phyloP scores from a whole-genome alignment of 2,888 invertebrate species.

The Monopis laevigella region DNA sequence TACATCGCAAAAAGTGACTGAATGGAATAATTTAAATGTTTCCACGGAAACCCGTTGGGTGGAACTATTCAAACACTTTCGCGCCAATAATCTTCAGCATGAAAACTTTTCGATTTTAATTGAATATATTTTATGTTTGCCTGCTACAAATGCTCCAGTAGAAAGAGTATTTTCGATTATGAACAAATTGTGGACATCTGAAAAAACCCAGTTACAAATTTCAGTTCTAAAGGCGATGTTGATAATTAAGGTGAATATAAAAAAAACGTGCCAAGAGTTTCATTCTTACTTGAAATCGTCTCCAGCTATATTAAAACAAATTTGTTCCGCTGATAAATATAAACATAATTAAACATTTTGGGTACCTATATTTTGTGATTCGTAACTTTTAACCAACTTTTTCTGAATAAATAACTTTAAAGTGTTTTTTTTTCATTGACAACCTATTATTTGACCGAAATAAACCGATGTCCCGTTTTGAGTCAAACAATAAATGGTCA shows the following conservation, averaged over 20 bases:
- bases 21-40: constrained; percentile 25
- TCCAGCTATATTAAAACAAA: too few relatives aligned
- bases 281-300: too few relatives aligned
- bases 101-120: constrained; percentile 19
- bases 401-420: too few relatives aligned
- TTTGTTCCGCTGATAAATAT: too few relatives aligned
- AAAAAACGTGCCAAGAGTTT: constrained; percentile 4
- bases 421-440: too few relatives aligned
- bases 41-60: constrained; percentile 26
- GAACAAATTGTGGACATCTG: constrained; percentile 22
- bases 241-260: constrained; percentile 7
- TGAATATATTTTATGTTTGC: constrained; percentile 23
- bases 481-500: too few relatives aligned
- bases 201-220: constrained; percentile 20
- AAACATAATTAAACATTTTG: too few relatives aligned
- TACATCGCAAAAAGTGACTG: constrained; percentile 23
- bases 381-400: too few relatives aligned
- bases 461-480: too few relatives aligned
- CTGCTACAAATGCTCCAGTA: constrained; percentile 21
- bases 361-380: too few relatives aligned
- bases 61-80: constrained; percentile 23
- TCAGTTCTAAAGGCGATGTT: constrained; percentile 3
- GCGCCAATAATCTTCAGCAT: constrained; percentile 18
- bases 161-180: constrained; percentile 15
- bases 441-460: too few relatives aligned